Evolutionary conservation across 2,888 invertebrate genomes (phyloP).

Genomic region (Apocheima hispidaria): DNA sequence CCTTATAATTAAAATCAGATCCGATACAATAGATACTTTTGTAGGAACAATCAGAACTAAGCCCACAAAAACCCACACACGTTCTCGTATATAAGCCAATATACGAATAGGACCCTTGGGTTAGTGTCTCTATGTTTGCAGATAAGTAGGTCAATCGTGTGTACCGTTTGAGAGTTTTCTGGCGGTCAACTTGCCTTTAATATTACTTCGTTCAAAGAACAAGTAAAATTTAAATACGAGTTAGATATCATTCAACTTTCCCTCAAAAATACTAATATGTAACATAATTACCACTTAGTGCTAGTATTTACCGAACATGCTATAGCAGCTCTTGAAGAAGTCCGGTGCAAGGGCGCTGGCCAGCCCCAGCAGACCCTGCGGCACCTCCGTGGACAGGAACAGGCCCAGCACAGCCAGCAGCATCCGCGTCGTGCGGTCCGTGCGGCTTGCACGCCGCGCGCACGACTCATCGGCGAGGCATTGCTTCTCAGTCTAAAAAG

Average conservation of each 20-base stretch:
- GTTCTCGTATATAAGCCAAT: neutral
- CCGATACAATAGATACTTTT: slow-evolving; percentile 9
- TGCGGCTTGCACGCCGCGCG: slow-evolving; percentile 76
- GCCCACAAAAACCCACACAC: slow-evolving; percentile 5
- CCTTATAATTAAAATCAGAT: slow-evolving; percentile 15
- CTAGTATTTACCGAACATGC: slow-evolving; percentile 89
- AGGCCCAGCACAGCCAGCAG: slow-evolving; percentile 93
- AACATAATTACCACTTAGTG: neutral
- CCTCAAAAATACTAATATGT: no score
- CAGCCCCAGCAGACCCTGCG: slow-evolving; percentile 94
- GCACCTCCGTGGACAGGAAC: slow-evolving; percentile 96
- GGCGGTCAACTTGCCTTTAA: neutral
- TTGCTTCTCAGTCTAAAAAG: slow-evolving; percentile 75
- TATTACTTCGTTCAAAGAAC: no score
- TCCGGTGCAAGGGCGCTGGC: slow-evolving; percentile 91
- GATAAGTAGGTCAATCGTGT: neutral
- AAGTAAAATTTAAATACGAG: no score
- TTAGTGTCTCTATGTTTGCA: slow-evolving; percentile 1
- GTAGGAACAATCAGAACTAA: slow-evolving; percentile 6
- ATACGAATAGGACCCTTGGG: neutral
- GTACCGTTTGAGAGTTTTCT: neutral
- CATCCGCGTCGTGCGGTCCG: slow-evolving; percentile 96
- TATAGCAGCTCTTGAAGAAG: slow-evolving; percentile 93
- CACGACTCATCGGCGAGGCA: slow-evolving; percentile 74
- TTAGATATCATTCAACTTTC: no score